Base-by-base conservation (phyloP, 2,797 vertebrate genomes). In the Eidolon dupreanum region DNA sequence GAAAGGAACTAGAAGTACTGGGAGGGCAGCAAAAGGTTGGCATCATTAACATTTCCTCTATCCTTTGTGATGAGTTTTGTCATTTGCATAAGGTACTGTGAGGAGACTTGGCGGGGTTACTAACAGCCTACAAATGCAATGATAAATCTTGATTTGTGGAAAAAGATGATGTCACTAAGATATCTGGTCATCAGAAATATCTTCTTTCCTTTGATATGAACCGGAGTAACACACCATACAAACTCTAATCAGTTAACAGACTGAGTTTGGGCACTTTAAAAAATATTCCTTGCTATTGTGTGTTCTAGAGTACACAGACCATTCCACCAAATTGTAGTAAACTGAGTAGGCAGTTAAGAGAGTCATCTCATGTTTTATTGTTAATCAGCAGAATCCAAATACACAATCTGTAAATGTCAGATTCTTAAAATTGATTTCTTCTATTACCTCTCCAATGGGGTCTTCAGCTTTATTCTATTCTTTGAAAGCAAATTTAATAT, bases 111-210 rank as follows among this genome's bases (percentile, higher is more conserved):
- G 19, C 61, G 79, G 41, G 61, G 33, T 87, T 92, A 74, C 66
- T 77, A 74, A 61, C 38, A 89, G 36, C 81, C 82, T 88, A 85
- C 66, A 95, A 97, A 94, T 75, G 53, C 66, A 73, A 24, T 74
- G 59, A 95, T 38, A 96, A 94, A 74, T 93, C 61, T 94, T 94
- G 86, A 96, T 94, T 94, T 93, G n/a, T 81, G 43, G 63, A 94
- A 90, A 93, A 79, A 74, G 74, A 68, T 93, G 59, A n/a, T 78
- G 24, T 94, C 71, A 65, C 28, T 85, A 74, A 74, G 33, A 51
- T 94, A 94, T 3, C 36, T 95, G 70, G 49, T 95, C 55, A 89
- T 96, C 46, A 87, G 59, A 77, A 93, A 53, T 86, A 63, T 71
- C 33, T 91, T 86, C 75, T 95, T 41, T 91, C 66, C 66, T 82